Base-by-base conservation (phyloP, 2,113 vertebrate species). In the Brachypodius melanocephalos region DNA sequence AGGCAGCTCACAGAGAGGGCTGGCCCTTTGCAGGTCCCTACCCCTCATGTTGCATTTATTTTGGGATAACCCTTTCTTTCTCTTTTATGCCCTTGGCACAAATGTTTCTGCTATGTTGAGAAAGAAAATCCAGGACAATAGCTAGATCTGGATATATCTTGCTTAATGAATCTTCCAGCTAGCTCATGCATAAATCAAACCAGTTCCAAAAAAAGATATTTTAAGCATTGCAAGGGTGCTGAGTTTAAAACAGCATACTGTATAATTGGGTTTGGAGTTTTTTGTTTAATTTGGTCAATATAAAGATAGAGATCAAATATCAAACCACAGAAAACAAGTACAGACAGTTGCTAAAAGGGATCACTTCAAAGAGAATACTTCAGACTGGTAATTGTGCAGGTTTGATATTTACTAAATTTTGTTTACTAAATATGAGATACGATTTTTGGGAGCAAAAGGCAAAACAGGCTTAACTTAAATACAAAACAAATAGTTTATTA, bases 261-360 rank as follows among this genome's bases (percentile, higher is more conserved):
- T 12, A 61, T 51, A 2, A 0, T 3, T 66, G 14, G 7, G 5
- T 28, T 66, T 32, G 19, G 2, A 5, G 5, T 6, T 10, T 36
- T 31, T 54, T 58, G 21, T 21, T 52, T 90, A 78, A 52, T 69
- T n/a, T 52, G n/a, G n/a, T 43, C 36, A 40, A 54, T 26, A 58
- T 3, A 49, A 22, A 65, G 14, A 22, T 7, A 52, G 17, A 4
- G 1, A 52, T 43, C 40, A 78, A 78, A 73, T 5, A 51, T 38
- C 36, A 89, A 61, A 83, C 2, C 7, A 32, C 9, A 89, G 45
- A 75, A 86, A 76, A 69, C 17, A 10, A 52, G 4, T 17, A 58
- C 12, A 28, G 28, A 4, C 34, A 45, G 19, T 19, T 38, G 15
- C 8, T 24, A 84, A 89, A 75, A 61, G 8, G 9, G 8, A 76